phyloP scores from a whole-genome alignment of 2,113 vertebrate genomes.

The Malurus cyaneus region DNA sequence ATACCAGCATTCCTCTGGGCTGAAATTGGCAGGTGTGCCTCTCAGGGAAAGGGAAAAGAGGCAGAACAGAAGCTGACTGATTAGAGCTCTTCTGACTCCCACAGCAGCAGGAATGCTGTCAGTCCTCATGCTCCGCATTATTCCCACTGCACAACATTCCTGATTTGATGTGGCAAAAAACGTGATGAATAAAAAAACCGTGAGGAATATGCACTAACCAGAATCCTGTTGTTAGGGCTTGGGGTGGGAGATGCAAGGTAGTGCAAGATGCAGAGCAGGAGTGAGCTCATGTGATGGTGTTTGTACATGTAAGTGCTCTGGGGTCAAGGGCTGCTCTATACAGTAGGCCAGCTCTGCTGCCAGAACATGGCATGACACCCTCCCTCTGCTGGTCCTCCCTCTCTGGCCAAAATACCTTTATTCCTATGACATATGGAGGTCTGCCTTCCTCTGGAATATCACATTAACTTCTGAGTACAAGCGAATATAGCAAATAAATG shows the following conservation, averaged over 20 bases:
- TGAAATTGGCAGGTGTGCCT: not conserved
- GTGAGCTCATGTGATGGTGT: not conserved
- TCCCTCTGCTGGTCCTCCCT: not conserved
- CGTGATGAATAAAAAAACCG: not conserved
- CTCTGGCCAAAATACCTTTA: not conserved
- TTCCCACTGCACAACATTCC: not conserved
- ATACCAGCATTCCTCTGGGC: not conserved
- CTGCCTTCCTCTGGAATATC: not conserved
- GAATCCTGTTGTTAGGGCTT: not conserved
- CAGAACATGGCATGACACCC: not conserved
- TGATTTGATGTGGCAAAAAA: not conserved
- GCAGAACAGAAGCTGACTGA: not conserved
- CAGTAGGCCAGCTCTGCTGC: not conserved
- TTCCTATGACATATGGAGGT: not conserved
- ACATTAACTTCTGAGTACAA: not conserved
- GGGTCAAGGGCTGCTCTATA: not conserved
- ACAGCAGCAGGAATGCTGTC: not conserved
- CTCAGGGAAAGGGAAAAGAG: not conserved
- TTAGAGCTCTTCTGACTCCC: not conserved
- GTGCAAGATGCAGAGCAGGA: fast-evolving
- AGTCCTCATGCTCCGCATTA: not conserved
- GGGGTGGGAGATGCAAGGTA: not conserved
- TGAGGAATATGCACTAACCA: not conserved
- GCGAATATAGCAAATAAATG: not conserved
- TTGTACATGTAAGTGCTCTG: not conserved